Evolutionary conservation across 1,140 invertebrate species (phyloP).

Genomic region (Drosophila sturtevanti): DNA sequence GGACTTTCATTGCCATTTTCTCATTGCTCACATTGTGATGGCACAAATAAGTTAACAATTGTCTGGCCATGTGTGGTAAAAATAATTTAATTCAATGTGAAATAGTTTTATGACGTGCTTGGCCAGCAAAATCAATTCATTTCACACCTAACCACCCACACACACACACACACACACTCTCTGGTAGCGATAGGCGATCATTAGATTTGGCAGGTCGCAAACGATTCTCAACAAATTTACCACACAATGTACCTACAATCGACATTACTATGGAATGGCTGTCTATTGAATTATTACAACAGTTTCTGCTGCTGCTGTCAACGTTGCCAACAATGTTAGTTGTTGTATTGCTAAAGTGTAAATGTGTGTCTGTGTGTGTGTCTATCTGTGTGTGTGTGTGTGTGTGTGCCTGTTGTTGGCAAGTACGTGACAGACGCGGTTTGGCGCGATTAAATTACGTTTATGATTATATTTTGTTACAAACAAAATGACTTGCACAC

Average conservation of each 20-base stretch:
- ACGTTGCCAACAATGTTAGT: conserved; percentile 58
- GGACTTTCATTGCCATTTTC: conserved; percentile 10
- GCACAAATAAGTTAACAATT: conserved; percentile 56
- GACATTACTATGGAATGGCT: conserved; percentile 73
- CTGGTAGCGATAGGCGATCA: conserved; percentile 52
- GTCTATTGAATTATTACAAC: conserved; percentile 82
- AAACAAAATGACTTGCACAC: conserved; percentile 54
- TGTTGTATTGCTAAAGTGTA: conserved; percentile 11
- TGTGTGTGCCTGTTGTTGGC: conserved; percentile 53
- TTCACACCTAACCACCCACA: conserved; percentile 23
- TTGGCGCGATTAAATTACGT: conserved; percentile 80
- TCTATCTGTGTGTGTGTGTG: conserved; percentile 23
- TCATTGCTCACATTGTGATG: conserved; percentile 15
- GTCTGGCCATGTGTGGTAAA: conserved; percentile 69
- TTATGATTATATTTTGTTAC: conserved; percentile 80
- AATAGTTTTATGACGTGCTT: conserved; percentile 76
- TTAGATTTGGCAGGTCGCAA: conserved; percentile 74
- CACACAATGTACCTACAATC: conserved; percentile 47
- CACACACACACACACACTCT: conserved; percentile 1
- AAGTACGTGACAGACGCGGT: conserved; percentile 77
- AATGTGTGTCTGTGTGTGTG: conserved; percentile 29
- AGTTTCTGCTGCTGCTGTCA: conserved; percentile 75
- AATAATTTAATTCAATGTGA: conserved; percentile 80
- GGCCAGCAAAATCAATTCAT: conserved; percentile 80
- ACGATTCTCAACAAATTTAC: conserved; percentile 69